Conservation (phyloP, 2,888 invertebrate species). For the Drosophila stalkeri region DNA sequence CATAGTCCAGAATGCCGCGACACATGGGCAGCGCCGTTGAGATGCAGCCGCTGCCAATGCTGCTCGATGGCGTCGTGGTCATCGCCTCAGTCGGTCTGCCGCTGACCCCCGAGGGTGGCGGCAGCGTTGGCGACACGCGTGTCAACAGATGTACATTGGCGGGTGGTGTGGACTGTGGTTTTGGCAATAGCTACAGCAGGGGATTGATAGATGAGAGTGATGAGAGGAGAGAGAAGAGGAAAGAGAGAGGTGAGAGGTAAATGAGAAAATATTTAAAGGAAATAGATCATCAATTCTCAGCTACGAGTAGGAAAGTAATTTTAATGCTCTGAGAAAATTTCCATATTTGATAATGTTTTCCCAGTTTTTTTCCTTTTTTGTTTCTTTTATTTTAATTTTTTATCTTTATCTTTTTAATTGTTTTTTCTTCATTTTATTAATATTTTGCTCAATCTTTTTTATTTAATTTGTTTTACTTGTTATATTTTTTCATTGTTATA, state of each 20-base stretch:
- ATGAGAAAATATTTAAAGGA: background rate
- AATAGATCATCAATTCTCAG: background rate
- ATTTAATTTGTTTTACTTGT: no score
- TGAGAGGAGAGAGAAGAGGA: background rate
- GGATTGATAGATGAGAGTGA: background rate
- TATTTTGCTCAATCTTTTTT: no score
- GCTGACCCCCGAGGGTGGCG: conserved; percentile 84
- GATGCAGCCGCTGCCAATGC: conserved; percentile 75
- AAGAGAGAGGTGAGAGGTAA: background rate
- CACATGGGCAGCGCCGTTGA: conserved; percentile 86
- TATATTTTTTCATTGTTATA: no score
- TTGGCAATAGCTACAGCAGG: conserved; percentile 49
- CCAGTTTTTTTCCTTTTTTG: no score
- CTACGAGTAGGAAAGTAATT: background rate
- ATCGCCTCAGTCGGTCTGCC: conserved; percentile 74
- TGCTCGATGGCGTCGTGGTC: conserved; percentile 60
- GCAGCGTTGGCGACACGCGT: conserved; percentile 88
- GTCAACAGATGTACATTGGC: conserved; percentile 59
- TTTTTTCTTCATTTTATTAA: no score
- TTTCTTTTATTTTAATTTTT: no score
- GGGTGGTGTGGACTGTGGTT: conserved; percentile 61
- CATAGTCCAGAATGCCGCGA: conserved; percentile 89
- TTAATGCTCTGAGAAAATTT: no score
- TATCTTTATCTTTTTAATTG: no score
- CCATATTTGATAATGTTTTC: no score